Conservation (phyloP, 2,113 vertebrate species). For the Phrynosoma blainvillii region DNA sequence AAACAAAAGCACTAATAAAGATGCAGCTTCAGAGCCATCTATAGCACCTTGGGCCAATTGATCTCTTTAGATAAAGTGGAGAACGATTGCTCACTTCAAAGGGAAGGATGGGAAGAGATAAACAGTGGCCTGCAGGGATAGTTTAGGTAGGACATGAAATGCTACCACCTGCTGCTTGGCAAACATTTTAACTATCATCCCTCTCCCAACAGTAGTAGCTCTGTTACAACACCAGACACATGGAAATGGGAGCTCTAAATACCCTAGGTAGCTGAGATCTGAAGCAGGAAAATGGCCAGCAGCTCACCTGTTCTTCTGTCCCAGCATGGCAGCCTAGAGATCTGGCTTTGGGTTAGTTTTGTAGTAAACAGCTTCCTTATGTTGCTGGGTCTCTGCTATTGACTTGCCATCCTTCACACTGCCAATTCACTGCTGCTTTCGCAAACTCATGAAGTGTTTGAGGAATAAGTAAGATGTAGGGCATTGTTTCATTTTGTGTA, state of each 20-base stretch:
- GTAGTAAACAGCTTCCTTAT: background rate
- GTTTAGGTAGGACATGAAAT: conserved; percentile 27
- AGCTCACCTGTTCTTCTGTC: background rate
- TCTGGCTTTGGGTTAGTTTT: background rate
- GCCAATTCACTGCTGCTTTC: background rate
- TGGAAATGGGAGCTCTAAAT: background rate
- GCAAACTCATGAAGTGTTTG: background rate
- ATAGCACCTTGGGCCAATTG: conserved; percentile 38
- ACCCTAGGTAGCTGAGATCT: background rate
- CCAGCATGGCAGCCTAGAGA: background rate
- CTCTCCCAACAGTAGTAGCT: background rate
- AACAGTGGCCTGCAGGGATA: background rate
- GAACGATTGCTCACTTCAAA: conserved; percentile 39
- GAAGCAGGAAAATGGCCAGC: background rate
- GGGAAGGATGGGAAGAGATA: conserved; percentile 19
- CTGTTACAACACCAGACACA: background rate
- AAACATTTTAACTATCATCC: background rate
- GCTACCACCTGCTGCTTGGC: conserved; percentile 25
- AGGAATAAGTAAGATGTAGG: background rate
- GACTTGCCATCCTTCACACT: background rate
- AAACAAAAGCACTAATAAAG: conserved; percentile 55
- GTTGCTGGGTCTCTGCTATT: background rate
- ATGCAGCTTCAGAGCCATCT: conserved; percentile 40
- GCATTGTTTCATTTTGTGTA: background rate
- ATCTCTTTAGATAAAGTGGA: conserved; percentile 37